A percentile compares a stretch with the other conserved stretches of the same genome.
These are phyloP conservation scores for Ferrisia virgata DNA, from an alignment of 2,888 invertebrate genomes.

Conservation along the genomic window DNA sequence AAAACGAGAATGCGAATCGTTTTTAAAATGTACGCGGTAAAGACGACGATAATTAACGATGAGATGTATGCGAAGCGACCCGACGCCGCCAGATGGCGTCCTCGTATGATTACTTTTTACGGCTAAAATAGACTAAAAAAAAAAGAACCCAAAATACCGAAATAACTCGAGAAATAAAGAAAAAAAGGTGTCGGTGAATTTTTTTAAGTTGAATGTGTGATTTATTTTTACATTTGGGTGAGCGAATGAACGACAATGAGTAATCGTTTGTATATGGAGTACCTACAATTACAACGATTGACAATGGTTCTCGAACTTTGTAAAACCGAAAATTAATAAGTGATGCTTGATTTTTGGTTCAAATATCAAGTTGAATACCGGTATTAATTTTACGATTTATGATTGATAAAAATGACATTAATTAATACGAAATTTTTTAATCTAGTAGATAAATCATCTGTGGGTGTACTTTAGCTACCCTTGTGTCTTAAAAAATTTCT, in stretches of 20 bases:
- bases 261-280: too few relatives aligned
- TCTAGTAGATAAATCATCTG: too few relatives aligned
- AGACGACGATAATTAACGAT: not conserved
- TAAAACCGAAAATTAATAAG: not conserved
- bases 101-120: not conserved
- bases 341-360: too few relatives aligned
- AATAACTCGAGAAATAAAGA: not conserved
- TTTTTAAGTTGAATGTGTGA: conserved; percentile 3
- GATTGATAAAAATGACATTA: too few relatives aligned
- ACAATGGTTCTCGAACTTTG: not conserved
- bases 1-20: not conserved
- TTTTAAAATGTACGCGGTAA: not conserved
- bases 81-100: conserved; percentile 5
- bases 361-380: too few relatives aligned
- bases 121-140: not conserved
- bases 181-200: not conserved
- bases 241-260: conserved; percentile 19
- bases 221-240: not conserved
- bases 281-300: too few relatives aligned
- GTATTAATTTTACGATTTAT: too few relatives aligned
- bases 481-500: too few relatives aligned
- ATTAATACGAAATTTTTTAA: too few relatives aligned
- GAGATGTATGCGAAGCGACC: not conserved
- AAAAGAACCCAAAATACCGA: not conserved
- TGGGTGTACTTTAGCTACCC: too few relatives aligned